phyloP scores from a whole-genome alignment of 2,888 invertebrate genomes.

The Philaethria dido region DNA sequence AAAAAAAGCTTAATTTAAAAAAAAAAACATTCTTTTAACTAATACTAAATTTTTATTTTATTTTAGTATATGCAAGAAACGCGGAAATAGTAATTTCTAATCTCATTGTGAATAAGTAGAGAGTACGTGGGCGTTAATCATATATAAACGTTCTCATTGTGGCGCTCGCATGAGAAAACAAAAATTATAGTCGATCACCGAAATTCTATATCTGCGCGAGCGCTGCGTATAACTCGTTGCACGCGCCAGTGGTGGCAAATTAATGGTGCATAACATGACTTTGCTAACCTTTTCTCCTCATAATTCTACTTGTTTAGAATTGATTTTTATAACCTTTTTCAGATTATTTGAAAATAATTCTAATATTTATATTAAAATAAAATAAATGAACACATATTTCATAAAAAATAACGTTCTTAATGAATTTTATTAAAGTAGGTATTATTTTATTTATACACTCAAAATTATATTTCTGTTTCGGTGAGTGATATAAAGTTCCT shows the following conservation, averaged over 20 bases:
- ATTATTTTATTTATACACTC: not conserved
- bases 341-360: not conserved
- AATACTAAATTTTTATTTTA: not conserved
- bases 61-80: not conserved
- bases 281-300: constrained; percentile 43
- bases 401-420: not conserved
- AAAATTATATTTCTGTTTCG: not conserved
- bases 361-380: not conserved
- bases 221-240: constrained; percentile 81
- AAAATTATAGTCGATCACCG: constrained; percentile 84
- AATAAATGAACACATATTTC: not conserved
- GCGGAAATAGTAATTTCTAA: constrained; percentile 21
- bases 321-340: not conserved
- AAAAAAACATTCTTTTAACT: too few relatives aligned
- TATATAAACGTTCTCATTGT: constrained; percentile 39
- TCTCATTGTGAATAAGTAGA: constrained; percentile 29
- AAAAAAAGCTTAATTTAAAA: too few relatives aligned
- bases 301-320: not conserved
- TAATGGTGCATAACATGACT: constrained; percentile 56
- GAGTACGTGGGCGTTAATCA: constrained; percentile 38
- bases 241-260: constrained; percentile 76
- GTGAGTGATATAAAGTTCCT: too few relatives aligned
- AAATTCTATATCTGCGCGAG: constrained; percentile 77
- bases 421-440: not conserved
- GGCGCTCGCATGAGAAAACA: constrained; percentile 52